Evolutionary conservation across 2,113 vertebrate species (phyloP).

Genomic region (Ciconia boyciana): DNA sequence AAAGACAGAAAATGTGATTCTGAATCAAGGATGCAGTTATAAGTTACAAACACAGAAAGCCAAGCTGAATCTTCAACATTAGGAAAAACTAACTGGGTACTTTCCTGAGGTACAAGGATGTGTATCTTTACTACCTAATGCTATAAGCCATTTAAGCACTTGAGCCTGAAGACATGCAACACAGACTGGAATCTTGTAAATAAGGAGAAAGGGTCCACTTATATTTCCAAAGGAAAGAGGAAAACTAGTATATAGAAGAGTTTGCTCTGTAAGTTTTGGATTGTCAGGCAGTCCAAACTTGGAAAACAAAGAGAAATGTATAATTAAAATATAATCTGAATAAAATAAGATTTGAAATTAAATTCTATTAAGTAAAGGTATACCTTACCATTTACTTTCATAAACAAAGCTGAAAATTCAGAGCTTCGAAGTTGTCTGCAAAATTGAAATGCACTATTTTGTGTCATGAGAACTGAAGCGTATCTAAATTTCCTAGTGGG

Average conservation of each 20-base stretch:
- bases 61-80: not conserved
- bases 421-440: not conserved
- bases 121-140: not conserved
- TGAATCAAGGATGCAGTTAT: not conserved
- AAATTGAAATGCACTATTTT: not conserved
- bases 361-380: not conserved
- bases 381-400: not conserved
- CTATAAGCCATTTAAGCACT: not conserved
- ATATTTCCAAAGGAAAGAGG: not conserved
- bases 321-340: not conserved
- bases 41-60: not conserved
- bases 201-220: not conserved
- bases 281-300: not conserved
- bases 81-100: not conserved
- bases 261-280: not conserved
- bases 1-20: slow-evolving; percentile 34
- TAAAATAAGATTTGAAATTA: not conserved
- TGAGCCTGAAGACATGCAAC: not conserved
- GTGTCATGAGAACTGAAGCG: not conserved
- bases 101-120: not conserved
- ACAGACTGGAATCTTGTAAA: not conserved
- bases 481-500: not conserved
- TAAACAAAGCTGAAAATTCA: not conserved
- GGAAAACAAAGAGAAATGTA: not conserved
- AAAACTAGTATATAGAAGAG: not conserved